Base-by-base conservation (phyloP, 2,888 invertebrate species). In the Rhamphomyia laevipes region DNA sequence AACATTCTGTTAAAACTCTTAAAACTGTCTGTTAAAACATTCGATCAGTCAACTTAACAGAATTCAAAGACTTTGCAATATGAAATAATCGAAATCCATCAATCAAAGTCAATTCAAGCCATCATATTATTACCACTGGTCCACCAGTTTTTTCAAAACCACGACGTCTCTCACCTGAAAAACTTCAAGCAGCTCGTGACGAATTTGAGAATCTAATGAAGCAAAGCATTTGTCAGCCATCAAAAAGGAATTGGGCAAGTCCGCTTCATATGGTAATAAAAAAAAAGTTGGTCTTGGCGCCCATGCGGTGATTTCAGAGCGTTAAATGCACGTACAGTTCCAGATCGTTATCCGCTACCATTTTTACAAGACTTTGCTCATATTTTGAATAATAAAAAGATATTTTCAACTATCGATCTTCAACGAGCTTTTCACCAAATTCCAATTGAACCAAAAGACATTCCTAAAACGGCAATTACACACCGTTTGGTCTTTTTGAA, bases 151-250 rank as follows among this genome's bases (percentile, higher is more conserved):
- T 43, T 17, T 37, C 44, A 2, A 46, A 50, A 10, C 52, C 55
- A 10, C 53, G 59, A 12, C 49, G 53, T 10, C 51, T 71, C 1
- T 56, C 59, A 2, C 65, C 63, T 0, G 49, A 55, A 4, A 56
- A 55, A 41, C 37, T 56, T 0, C 43, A 41, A 38, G 48, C 41
- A 0, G 55, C 55, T 7, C 48, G 46, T 31, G 10, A 41, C 10
- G 52, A 56, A 38, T 49, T 56, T 3, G 35, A 56, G 21, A 50
- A 42, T 9, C 40, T 56, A 0, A 44, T 56, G 13, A 58, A 69
- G 33, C 51, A 59, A 11, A 71, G 70, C 0, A 66, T 71, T 9
- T 66, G 68, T 35, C 57, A 67, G 5, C 70, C 68, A 0, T 71
- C 70, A 0, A 61, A 59, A 4, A 67, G 67, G 44, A 53, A 58